Evolutionary conservation across 1,140 invertebrate species (phyloP), one percentile per base, ranked within the genome.

Genomic region (Yoshiicerus persimilis): DNA sequence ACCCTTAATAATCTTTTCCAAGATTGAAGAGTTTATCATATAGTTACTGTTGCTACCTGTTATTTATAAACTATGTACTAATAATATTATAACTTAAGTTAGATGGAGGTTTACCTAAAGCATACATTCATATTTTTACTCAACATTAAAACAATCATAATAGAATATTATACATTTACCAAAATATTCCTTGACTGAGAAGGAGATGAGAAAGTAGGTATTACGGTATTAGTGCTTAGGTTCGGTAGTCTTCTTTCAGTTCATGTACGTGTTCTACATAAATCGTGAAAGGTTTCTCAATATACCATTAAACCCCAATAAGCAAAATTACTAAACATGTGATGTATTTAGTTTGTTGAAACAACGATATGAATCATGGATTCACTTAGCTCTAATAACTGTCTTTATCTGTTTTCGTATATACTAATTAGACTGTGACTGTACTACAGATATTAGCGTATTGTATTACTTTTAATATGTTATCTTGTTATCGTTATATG

Each of bases 51-150:
- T 80, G 75, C 75, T 34, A 80, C 75, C 75, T 80, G 75, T 80
- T 80, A 80, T 80, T 80, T 80, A 80, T 80, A 80, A 70, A 30
- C 64, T 80, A 80, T 34, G 23, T 80, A 36, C 34, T 34, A 36
- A 80, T 34, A n/a, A 80, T 80, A 80, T 80, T 70, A 80, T 36
- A 80, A 36, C 75, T n/a, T 80, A 80, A 34, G 75, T 80, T 80
- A 80, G 20, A 80, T 23, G 32, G 16, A 80, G 30, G 75, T 80
- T n/a, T 80, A 23, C 4, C 47, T 56, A 80, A 80, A 80, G 13
- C 34, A 80, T 36, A 36, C 75, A 80, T 80, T 80, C 75, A 80
- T 80, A n/a, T 80, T 80, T 80, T 80, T 36, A 30, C 47, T 56
- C 47, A 70, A 70, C 23, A 27, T 36, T 2, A 80, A 80, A 80